These are phyloP conservation scores for Malthinus seriepunctatus DNA, from an alignment of 2,888 invertebrate species.

Conservation along the genomic window DNA sequence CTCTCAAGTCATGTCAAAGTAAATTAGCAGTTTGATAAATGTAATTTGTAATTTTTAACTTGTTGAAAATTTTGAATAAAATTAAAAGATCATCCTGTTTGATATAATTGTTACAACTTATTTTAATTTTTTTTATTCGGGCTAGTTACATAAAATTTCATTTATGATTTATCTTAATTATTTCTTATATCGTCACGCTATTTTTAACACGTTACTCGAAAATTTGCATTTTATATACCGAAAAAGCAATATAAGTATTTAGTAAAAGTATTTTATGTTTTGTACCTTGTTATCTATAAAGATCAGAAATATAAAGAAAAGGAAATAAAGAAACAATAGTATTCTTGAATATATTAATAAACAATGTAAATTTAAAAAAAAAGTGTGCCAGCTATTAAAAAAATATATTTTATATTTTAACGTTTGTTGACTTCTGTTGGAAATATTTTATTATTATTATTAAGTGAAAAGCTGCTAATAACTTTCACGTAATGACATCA, in stretches of 20 bases:
- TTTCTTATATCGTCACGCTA: conserved; percentile 24
- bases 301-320: conserved; percentile 27
- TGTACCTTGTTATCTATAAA: conserved; percentile 22
- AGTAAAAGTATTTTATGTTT: conserved; percentile 24
- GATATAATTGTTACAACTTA: conserved; percentile 2
- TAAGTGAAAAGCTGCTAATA: too few relatives aligned
- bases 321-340: conserved; percentile 30
- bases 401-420: conserved; percentile 10
- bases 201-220: conserved; percentile 23
- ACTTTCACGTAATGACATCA: too few relatives aligned
- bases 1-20: too few relatives aligned
- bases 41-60: not conserved
- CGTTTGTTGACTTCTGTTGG: too few relatives aligned
- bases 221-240: conserved; percentile 26
- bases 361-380: conserved; percentile 23
- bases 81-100: conserved; percentile 1
- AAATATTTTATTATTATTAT: too few relatives aligned
- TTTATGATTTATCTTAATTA: conserved; percentile 17
- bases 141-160: conserved; percentile 7
- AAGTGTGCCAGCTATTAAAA: conserved; percentile 29
- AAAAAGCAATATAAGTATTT: conserved; percentile 24
- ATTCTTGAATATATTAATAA: conserved; percentile 27
- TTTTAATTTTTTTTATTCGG: conserved; percentile 1
- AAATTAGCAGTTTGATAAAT: too few relatives aligned
- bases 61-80: conserved; percentile 2